Conservation (phyloP, 2,888 invertebrate species). For the Chironomus tentans region DNA sequence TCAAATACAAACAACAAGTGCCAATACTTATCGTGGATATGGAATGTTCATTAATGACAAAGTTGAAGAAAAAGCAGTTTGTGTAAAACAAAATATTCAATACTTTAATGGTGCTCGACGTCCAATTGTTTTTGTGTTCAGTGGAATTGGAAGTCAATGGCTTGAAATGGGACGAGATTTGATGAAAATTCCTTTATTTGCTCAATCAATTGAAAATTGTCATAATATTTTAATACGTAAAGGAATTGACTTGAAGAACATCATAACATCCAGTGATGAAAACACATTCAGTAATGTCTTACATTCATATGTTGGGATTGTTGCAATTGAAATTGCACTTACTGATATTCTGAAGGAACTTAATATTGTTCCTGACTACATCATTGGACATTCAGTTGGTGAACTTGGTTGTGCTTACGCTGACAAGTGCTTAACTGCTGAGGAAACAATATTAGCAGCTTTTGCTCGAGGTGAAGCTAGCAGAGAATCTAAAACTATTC, state of each 20-base stretch:
- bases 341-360: slow-evolving; percentile 48
- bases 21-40: slow-evolving; percentile 63
- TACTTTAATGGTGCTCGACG: slow-evolving; percentile 49
- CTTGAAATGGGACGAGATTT: slow-evolving; percentile 64
- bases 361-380: slow-evolving; percentile 55
- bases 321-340: slow-evolving; percentile 49
- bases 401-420: slow-evolving; percentile 87
- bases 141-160: slow-evolving; percentile 80
- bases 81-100: slow-evolving; percentile 43
- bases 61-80: slow-evolving; percentile 26
- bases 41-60: slow-evolving; percentile 40
- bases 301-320: slow-evolving; percentile 57
- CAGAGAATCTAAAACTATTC: slow-evolving; percentile 52
- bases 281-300: slow-evolving; percentile 50
- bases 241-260: slow-evolving; percentile 49
- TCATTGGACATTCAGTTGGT: slow-evolving; percentile 78
- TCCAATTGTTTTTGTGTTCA: slow-evolving; percentile 75
- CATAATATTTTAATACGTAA: slow-evolving; percentile 47
- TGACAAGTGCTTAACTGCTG: slow-evolving; percentile 73
- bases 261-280: slow-evolving; percentile 50
- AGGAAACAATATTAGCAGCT: slow-evolving; percentile 69
- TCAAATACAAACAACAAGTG: slow-evolving; percentile 45
- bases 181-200: slow-evolving; percentile 59
- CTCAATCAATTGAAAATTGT: slow-evolving; percentile 52
- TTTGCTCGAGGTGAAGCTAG: slow-evolving; percentile 67